A percentile compares a stretch with the other conserved stretches of the same genome.
These are phyloP conservation scores for Chelonoidis abingdonii DNA, from an alignment of 2,113 vertebrate genomes.

Conservation along the genomic window DNA sequence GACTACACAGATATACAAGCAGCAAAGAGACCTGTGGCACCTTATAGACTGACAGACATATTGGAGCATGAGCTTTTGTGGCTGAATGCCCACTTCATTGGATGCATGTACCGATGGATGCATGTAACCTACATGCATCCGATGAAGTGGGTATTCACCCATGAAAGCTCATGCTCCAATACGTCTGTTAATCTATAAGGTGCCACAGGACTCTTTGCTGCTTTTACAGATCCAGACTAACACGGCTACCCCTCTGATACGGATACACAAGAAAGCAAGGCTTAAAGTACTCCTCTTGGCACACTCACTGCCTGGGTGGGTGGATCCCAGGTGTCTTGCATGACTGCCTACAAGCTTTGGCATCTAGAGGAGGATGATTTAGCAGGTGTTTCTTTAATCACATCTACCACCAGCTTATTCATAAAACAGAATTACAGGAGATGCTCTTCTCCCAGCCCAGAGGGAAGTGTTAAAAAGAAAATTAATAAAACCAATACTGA, in stretches of 20 bases:
- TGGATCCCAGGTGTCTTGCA: background rate
- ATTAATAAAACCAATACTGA: slow-evolving; percentile 21
- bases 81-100: too few relatives aligned
- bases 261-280: background rate
- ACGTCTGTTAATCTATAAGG: too few relatives aligned
- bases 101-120: too few relatives aligned
- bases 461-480: background rate
- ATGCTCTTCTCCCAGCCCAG: slow-evolving; percentile 17
- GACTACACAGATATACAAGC: background rate
- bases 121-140: too few relatives aligned
- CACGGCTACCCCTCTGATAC: too few relatives aligned
- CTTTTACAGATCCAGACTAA: too few relatives aligned
- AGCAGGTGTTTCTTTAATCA: slow-evolving; percentile 34
- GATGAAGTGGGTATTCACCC: too few relatives aligned
- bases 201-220: too few relatives aligned
- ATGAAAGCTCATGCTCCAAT: too few relatives aligned
- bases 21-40: too few relatives aligned
- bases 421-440: slow-evolving; percentile 35
- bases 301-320: background rate
- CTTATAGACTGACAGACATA: too few relatives aligned
- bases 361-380: slow-evolving; percentile 5
- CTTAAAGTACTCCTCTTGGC: rapidly evolving
- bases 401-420: background rate
- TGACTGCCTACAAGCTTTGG: background rate
- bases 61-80: too few relatives aligned